Base-by-base conservation (phyloP, 2,113 vertebrate genomes). In the Tylochromis polylepis region DNA sequence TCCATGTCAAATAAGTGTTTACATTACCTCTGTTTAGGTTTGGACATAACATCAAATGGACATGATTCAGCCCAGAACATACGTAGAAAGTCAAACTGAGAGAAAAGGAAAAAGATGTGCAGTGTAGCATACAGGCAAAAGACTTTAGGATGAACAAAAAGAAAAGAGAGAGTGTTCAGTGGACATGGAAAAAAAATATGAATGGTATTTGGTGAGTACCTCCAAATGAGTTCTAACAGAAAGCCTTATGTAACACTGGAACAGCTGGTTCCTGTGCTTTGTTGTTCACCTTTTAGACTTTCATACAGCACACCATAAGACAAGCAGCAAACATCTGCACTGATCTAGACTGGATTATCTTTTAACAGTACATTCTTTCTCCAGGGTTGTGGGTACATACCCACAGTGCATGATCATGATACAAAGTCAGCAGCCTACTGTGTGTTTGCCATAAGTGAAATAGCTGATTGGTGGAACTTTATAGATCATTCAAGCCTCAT, bases 1-100 rank as follows among this genome's bases (percentile, higher is more conserved):
- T 93, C 93, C 75, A 81, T 77, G 62, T 92, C 94, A 94, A 95
- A 88, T 89, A 81, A 88, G 56, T 92, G 94, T 91, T 94, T 94
- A 92, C 85, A 92, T 80, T 91, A 90, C 89, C 90, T 93, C 77
- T 91, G 92, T 92, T 89, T 92, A 89, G 86, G 84, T 94, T 95
- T 94, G 60, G 77, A 59, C 34, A 58, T 79, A 62, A 83, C 91
- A 94, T 94, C 88, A 94, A 93, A 93, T 43, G 80, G 89, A 87
- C 84, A 85, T 93, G 93, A 95, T 87, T 95, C 91, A 93, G 86
- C 92, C 87, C 51, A 91, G 92, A 92, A 87, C 56, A 85, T 56
- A 70, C 41, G 86, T 27, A 87, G 75, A 77, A 31, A 82, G 34
- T 65, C 41, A 75, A 70, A 60, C 58, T 20, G 70, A 85, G 56